Evolutionary conservation across 2,113 vertebrate species (phyloP), one percentile per base, ranked within the genome.

Genomic region (Hippopotamus amphibius): DNA sequence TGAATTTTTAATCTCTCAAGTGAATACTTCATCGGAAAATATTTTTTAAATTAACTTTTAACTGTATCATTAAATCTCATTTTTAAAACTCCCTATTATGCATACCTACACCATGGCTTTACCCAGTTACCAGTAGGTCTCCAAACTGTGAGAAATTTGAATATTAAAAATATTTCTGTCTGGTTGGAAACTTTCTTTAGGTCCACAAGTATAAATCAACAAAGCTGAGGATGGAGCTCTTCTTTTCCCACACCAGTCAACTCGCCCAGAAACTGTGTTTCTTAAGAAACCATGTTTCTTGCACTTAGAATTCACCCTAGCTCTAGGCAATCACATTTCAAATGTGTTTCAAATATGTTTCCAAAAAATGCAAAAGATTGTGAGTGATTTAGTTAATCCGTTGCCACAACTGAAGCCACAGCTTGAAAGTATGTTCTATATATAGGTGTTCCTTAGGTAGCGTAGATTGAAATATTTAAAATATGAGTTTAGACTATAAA

Each of bases 201-300:
- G 1, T 24, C 55, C 21, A 1, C 0, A 50, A 19, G 5, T 55
- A 0, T 16, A 2, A 6, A 9, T 17, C 50, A 0, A 46, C 28
- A 16, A 7, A 77, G 16, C 15, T 7, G 16, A 30, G 21, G 28
- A 16, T 8, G 4, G 15, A 7, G 13, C 6, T 2, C 9, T 6
- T n/a, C 7, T 24, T 61, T 88, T n/a, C 65, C 41, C 10, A 14
- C 26, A 46, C 10, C 71, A 33, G 0, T 37, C 46, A 41, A 33
- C 57, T 66, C 72, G 15, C 76, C 26, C 46, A 53, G 33, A 89
- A 59, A 37, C 37, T 37, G 37, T 37, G 37, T 37, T 37, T 37
- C 37, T 37, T 37, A 37, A 61, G 41, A 43, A 82, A 68, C 12
- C 5, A 41, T 3, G 7, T 43, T 61, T 14, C 30, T 59, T 48